Base-by-base conservation (phyloP, 1,140 invertebrate genomes). In the Vanessa atalanta region DNA sequence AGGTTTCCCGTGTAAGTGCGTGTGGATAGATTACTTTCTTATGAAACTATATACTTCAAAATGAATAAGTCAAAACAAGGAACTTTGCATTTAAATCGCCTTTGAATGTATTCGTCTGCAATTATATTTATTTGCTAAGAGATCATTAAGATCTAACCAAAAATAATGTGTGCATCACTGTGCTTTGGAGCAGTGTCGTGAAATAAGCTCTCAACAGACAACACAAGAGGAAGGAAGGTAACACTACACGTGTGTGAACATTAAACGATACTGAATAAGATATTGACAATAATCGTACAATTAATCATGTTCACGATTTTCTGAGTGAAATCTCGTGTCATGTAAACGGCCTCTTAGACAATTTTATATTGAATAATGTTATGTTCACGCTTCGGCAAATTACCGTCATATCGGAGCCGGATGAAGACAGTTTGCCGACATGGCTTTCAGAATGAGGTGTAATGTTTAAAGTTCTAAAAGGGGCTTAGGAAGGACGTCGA, bases 321-420 rank as follows among this genome's bases (percentile, higher is more conserved):
- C 20, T 13, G 14, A 26, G 55, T 26, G n/a, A 20, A 16, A 26
- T 26, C 23, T 60, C 65, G 47, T 70, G 47, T 50, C 69, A 16
- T 70, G 15, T 61, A 70, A 70, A 61, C 43, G 57, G 47, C 51
- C 47, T 50, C 47, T 26, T 63, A 23, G 48, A 31, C 53, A 63
- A 50, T 70, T 60, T 70, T 70, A 70, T 70, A 70, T 70, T 70
- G 55, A 68, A 68, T 68, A 68, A 68, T 68, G 65, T 68, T 68
- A 57, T 68, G 65, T 68, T 68, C 65, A 68, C 65, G 51, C 65
- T 68, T 57, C 23, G n/a, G 51, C 65, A 68, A 55, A 68, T 68
- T 68, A 53, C 65, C 65, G 26, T 53, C 51, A 20, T 43, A 43
- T 55, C 65, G 51, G 50, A 55, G n/a, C 51, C 50, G 23, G 37